These are phyloP conservation scores for Actinia tenebrosa DNA, from an alignment of 64 coral and sea anemone species.

Conservation along the genomic window DNA sequence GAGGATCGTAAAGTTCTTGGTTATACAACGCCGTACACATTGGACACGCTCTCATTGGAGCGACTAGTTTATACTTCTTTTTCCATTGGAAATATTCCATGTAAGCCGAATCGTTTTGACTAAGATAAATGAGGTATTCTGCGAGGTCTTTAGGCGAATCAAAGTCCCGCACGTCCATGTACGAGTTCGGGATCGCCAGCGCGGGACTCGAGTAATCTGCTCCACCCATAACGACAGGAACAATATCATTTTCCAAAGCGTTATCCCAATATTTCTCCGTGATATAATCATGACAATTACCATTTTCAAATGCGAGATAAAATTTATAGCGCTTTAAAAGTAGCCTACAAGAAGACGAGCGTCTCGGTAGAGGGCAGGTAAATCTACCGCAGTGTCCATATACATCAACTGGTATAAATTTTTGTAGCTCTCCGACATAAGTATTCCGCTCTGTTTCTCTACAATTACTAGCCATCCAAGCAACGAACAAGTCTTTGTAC, in stretches of 20 bases:
- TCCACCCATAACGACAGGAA: slow-evolving; percentile 63
- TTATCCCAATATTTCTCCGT: slow-evolving; percentile 79
- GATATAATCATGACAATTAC: slow-evolving; percentile 60
- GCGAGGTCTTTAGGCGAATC: slow-evolving; percentile 42
- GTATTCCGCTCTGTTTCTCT: not conserved
- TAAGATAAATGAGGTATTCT: slow-evolving; percentile 42
- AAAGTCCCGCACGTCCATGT: slow-evolving; percentile 66
- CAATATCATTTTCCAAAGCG: slow-evolving; percentile 39
- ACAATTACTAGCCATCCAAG: slow-evolving; percentile 63
- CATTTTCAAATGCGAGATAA: slow-evolving; percentile 75
- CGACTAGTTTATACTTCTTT: slow-evolving; percentile 26
- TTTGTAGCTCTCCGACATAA: slow-evolving; percentile 32
- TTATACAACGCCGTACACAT: slow-evolving; percentile 51
- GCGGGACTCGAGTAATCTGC: slow-evolving; percentile 24
- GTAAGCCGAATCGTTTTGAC: slow-evolving; percentile 47
- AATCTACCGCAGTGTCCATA: slow-evolving; percentile 39
- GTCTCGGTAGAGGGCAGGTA: not conserved
- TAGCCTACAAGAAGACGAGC: slow-evolving; percentile 9
- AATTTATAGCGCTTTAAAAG: slow-evolving; percentile 61
- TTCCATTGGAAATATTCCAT: slow-evolving; percentile 56
- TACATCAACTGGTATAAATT: slow-evolving; percentile 32
- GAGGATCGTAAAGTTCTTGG: slow-evolving; percentile 11
- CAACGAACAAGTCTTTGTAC: slow-evolving; percentile 40
- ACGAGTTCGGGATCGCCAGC: slow-evolving; percentile 64
- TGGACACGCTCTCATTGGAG: slow-evolving; percentile 36